Conservation (phyloP, 2,888 invertebrate species). For the Orthosia incerta region DNA sequence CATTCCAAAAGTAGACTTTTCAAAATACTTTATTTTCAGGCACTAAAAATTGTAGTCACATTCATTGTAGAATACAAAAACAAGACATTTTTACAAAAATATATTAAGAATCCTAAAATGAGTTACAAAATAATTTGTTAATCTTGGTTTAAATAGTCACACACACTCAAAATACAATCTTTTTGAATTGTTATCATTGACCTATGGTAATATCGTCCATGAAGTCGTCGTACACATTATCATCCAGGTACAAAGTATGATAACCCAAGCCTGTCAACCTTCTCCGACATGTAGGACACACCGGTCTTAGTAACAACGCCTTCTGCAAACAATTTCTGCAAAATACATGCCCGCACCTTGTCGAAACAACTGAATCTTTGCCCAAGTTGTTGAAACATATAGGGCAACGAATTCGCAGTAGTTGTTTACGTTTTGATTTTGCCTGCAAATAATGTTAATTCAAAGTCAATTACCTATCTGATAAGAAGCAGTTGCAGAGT, state of each 20-base stretch:
- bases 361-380: conserved; percentile 70
- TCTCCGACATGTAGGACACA: conserved; percentile 74
- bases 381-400: conserved; percentile 74
- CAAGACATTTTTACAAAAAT: conserved; percentile 44
- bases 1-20: conserved; percentile 8
- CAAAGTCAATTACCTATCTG: neutral
- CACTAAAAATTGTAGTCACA: conserved; percentile 21
- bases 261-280: conserved; percentile 64
- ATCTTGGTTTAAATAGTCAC: conserved; percentile 27
- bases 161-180: conserved; percentile 10
- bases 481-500: neutral
- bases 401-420: conserved; percentile 73
- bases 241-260: conserved; percentile 69
- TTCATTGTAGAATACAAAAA: conserved; percentile 38
- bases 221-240: conserved; percentile 62
- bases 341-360: conserved; percentile 77
- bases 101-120: conserved; percentile 42
- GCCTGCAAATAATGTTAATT: conserved; percentile 55
- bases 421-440: conserved; percentile 61
- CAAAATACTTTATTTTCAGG: conserved; percentile 31
- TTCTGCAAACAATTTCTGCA: conserved; percentile 72
- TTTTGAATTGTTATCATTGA: conserved; percentile 22
- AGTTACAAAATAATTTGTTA: conserved; percentile 41
- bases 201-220: conserved; percentile 42
- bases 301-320: conserved; percentile 65